These are phyloP conservation scores for Pipistrellus kuhlii DNA, from an alignment of 2,797 vertebrate genomes.

Conservation along the genomic window DNA sequence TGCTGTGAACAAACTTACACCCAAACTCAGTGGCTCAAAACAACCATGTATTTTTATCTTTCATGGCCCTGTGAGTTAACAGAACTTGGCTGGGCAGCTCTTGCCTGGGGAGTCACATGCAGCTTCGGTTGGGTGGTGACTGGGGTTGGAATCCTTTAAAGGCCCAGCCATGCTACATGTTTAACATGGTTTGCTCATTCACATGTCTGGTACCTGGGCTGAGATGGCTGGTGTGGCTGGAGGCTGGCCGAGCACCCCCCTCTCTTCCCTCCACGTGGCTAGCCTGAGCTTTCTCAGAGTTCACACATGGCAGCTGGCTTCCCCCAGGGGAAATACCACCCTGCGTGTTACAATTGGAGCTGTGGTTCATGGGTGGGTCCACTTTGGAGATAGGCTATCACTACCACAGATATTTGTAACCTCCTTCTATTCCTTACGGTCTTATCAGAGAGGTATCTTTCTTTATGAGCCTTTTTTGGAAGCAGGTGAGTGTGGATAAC, in stretches of 20 bases:
- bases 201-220: neutral
- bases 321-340: neutral
- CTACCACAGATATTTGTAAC: neutral
- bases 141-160: neutral
- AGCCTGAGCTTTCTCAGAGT: neutral
- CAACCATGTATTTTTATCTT: conserved; percentile 49
- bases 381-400: neutral
- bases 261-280: neutral
- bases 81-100: neutral
- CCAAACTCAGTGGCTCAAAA: conserved; percentile 22
- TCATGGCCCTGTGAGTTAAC: neutral
- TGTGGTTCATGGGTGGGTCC: neutral
- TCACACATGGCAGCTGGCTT: neutral
- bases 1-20: conserved; percentile 30
- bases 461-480: neutral
- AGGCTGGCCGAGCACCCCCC: neutral
- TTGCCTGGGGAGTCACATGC: neutral
- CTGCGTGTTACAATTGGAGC: neutral
- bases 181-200: neutral
- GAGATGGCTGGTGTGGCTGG: neutral
- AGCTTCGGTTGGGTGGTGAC: neutral
- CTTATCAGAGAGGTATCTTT: neutral
- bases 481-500: neutral
- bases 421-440: neutral
- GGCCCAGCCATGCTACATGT: neutral